phyloP scores from a whole-genome alignment of 2,888 invertebrate genomes.

The Coremacera marginata region DNA sequence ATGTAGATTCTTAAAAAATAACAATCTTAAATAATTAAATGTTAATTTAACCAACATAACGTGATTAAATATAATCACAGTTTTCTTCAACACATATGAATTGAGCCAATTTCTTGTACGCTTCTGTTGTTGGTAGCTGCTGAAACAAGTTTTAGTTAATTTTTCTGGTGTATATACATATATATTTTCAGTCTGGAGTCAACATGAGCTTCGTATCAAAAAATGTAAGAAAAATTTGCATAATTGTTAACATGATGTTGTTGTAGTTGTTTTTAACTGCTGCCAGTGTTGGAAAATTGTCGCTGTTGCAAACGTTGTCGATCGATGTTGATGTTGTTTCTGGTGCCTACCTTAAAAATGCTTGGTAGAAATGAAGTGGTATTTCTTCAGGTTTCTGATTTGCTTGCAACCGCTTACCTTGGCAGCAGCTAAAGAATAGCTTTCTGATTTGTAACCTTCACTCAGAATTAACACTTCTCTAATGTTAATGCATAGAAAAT shows the following conservation, averaged over 20 bases:
- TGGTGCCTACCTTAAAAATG: neutral
- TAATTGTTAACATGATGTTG: conserved; percentile 66
- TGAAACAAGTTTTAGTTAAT: conserved; percentile 12
- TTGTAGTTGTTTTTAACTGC: conserved; percentile 45
- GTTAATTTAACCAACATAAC: conserved; percentile 56
- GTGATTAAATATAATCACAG: conserved; percentile 65
- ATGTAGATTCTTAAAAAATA: neutral
- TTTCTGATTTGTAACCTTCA: neutral
- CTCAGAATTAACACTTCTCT: neutral
- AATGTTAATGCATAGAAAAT: no score
- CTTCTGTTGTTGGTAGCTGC: neutral
- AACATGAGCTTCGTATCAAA: conserved; percentile 20
- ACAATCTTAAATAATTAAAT: conserved; percentile 8
- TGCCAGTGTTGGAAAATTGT: conserved; percentile 2
- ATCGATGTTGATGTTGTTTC: neutral
- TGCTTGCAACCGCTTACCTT: neutral
- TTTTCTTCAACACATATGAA: neutral
- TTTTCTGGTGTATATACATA: neutral
- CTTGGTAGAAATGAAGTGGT: no score
- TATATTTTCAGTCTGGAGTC: neutral
- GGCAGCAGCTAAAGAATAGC: neutral
- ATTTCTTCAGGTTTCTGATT: neutral
- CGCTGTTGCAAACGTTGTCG: neutral
- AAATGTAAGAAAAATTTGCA: conserved; percentile 58
- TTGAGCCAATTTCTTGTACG: no score